Base-by-base conservation (phyloP, 2,113 vertebrate genomes). In the Hylia prasina region DNA sequence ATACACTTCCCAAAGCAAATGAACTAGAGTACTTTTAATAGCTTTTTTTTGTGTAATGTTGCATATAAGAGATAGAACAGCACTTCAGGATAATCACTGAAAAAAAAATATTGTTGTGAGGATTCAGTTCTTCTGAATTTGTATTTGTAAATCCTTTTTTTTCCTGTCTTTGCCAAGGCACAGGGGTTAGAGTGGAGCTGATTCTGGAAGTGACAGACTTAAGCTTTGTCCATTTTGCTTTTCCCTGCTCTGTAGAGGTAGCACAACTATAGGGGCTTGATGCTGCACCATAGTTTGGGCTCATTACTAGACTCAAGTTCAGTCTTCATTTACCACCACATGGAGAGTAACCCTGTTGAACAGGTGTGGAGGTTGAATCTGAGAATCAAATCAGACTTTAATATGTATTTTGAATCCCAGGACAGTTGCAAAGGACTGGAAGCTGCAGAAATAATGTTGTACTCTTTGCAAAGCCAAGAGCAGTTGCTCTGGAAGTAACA, bases 1-100 rank as follows among this genome's bases (percentile, higher is more conserved):
- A 94, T 96, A 78, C 57, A 50, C 70, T 97, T 97, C 82, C 51
- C 92, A 95, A 93, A 94, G 84, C 76, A 88, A 94, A 70, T n/a
- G 31, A 90, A 24, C 54, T 92, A 58, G 47, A 81, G 44, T 66
- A 93, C 48, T 53, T 94, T 94, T 58, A 94, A 65, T 80, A 85
- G 30, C 58, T 33, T 64, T 15, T 94, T 95, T 96, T 92, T 64
- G 68, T 95, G 65, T 90, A 68, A 83, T 90, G 40, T 63, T 93
- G 68, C 28, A 24, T 91, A 68, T 80, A 84, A 0, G 7, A 78
- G 39, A 39, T 86, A 93, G 83, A 89, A n/a, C 39, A 96, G 51
- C 76, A 95, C 63, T 73, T 85, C 82, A 87, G 77, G 72, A 48
- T 87, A 85, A 79, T 92, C 76, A 51, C 72, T 84, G 65, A 81